phyloP scores from a whole-genome alignment of 2,797 vertebrate genomes.

The Acipenser ruthenus region DNA sequence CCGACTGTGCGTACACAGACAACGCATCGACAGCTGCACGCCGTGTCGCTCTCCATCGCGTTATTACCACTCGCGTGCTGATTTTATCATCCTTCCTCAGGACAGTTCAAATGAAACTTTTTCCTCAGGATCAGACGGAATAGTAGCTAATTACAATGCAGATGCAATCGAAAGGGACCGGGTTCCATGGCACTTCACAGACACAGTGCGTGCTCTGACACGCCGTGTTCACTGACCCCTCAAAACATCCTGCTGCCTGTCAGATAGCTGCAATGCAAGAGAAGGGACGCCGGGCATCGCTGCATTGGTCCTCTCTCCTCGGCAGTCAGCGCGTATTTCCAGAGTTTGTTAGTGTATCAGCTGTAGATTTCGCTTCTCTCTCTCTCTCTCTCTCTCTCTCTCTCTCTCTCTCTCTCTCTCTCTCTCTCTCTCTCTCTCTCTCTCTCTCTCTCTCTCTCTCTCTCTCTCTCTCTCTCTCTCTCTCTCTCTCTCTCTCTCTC shows the following conservation, averaged over 20 bases:
- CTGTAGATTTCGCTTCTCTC: background rate
- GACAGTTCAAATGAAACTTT: too few relatives aligned
- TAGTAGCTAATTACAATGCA: too few relatives aligned
- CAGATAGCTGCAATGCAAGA: slow-evolving; percentile 13
- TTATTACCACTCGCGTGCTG: too few relatives aligned
- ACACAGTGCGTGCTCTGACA: slow-evolving; percentile 22
- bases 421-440: slow-evolving; percentile 9
- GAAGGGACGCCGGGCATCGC: slow-evolving; percentile 17
- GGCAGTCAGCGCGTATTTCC: slow-evolving; percentile 19
- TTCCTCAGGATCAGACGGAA: too few relatives aligned
- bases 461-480: slow-evolving; percentile 1
- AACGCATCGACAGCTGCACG: too few relatives aligned
- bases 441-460: background rate
- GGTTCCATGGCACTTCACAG: too few relatives aligned
- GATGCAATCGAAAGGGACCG: too few relatives aligned
- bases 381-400: slow-evolving; percentile 5
- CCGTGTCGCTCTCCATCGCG: too few relatives aligned
- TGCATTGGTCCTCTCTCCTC: slow-evolving; percentile 7
- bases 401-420: slow-evolving; percentile 9
- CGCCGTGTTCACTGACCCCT: slow-evolving; percentile 31
- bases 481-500: slow-evolving; percentile 4
- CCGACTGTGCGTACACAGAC: too few relatives aligned
- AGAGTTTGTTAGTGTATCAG: background rate
- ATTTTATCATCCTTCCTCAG: too few relatives aligned
- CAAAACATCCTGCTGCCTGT: slow-evolving; percentile 6